Evolutionary conservation across 2,888 invertebrate species (phyloP), one percentile per base, ranked within the genome.

Genomic region (Tenthredo distinguenda): DNA sequence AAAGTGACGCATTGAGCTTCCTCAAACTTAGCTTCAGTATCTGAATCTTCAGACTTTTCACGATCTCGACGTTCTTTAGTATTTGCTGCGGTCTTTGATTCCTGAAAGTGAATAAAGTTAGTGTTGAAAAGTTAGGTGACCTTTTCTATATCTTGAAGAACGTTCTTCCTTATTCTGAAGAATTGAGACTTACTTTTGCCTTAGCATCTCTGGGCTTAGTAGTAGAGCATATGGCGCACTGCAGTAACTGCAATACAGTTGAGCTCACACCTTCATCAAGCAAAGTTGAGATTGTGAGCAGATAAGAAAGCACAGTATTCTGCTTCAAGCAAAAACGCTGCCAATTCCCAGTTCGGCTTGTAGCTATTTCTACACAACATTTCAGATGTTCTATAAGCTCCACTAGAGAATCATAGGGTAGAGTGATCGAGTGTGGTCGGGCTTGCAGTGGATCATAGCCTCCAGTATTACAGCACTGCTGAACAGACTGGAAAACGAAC

Each of bases 311-410:
- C 77, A 99, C 96, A 5, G 97, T 96, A 87, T 96, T 95, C 90
- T 97, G 96, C 55, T 95, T 95, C 2, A 96, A 93, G 91, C 98
- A 98, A 92, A 97, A 97, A 91, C 97, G 96, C 93, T 99, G 99
- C 99, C 99, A 99, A 94, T 99, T 99, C 88, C 97, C 97, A 0
- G 98, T 98, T 84, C 99, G 96, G 84, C 97, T 96, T 83, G 97
- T 96, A 55, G 99, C 99, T 86, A 99, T 98, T 93, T 99, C 99
- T 82, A 97, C 96, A 90, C 99, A 99, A 5, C 97, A 97, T 94
- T 99, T 99, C 87, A 99, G 94, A 93, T 99, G 98, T 90, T 99
- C 99, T 91, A 99, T 98, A 85, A 99, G 95, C 89, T 97, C 97
- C 6, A 99, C 98, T n/a, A 99, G 95, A 6, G 97, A 96, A 93